Conservation (phyloP, 2,113 vertebrate species). For the Otolemur garnettii region DNA sequence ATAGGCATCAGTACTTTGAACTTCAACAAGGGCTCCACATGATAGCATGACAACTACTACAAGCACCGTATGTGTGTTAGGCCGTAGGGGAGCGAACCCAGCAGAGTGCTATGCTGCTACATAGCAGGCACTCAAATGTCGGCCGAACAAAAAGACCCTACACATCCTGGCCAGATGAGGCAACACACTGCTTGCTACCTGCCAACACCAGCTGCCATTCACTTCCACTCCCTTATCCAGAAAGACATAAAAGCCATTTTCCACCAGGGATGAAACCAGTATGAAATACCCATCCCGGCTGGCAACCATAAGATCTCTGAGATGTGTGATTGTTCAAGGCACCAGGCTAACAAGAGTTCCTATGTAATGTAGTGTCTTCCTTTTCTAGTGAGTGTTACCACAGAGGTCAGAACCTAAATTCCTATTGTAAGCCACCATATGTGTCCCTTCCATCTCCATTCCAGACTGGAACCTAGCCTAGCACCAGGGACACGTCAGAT, state of each 20-base stretch:
- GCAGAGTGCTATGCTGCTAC: background rate
- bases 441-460: background rate
- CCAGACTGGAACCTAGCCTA: background rate
- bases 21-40: background rate
- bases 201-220: background rate
- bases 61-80: background rate
- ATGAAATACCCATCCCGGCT: background rate
- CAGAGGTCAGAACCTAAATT: background rate
- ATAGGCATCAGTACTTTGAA: background rate
- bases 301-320: background rate
- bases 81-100: background rate
- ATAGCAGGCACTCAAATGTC: no score
- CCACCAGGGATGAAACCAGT: background rate
- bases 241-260: background rate
- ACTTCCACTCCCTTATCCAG: background rate
- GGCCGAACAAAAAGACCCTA: background rate
- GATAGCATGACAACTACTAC: background rate
- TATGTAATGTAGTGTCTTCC: background rate
- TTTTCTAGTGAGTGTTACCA: background rate
- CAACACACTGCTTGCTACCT: background rate
- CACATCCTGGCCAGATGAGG: background rate
- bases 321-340: background rate
- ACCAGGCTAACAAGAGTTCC: background rate
- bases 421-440: background rate
- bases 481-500: background rate